These are phyloP conservation scores for Atherinomorus stipes DNA, from an alignment of 2,113 vertebrate genomes.

Conservation along the genomic window DNA sequence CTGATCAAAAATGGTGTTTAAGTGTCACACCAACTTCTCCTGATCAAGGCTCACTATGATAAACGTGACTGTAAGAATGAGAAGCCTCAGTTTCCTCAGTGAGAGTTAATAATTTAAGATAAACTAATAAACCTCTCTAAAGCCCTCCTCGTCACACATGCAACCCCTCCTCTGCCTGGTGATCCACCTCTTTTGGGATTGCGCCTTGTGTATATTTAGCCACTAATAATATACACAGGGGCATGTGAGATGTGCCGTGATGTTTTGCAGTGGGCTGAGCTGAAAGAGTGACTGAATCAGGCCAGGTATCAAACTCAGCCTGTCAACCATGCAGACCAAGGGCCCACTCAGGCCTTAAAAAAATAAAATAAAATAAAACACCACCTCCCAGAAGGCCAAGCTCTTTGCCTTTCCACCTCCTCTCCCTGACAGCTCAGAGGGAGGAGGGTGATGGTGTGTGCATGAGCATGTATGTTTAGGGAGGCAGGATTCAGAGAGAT, in stretches of 20 bases:
- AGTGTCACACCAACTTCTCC: neutral
- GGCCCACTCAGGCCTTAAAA: constrained; percentile 65
- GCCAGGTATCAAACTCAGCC: constrained; percentile 78
- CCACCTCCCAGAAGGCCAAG: constrained; percentile 76
- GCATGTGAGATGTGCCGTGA: constrained; percentile 45
- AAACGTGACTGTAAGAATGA: neutral
- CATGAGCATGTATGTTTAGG: constrained; percentile 4
- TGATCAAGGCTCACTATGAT: neutral
- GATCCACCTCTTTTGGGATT: constrained; percentile 32
- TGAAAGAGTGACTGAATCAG: constrained; percentile 80
- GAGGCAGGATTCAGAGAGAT: neutral
- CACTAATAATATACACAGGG: constrained; percentile 60
- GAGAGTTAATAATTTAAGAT: neutral
- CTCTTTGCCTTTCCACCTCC: constrained; percentile 47
- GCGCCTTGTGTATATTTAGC: constrained; percentile 69
- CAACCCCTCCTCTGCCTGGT: neutral
- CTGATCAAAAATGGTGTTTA: neutral
- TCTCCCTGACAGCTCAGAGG: constrained; percentile 67
- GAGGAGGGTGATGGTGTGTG: constrained; percentile 31
- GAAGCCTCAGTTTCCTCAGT: neutral
- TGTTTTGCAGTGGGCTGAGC: constrained; percentile 33
- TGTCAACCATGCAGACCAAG: constrained; percentile 70
- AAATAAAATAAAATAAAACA: constrained; percentile 58
- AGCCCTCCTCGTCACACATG: neutral
- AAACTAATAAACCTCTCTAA: neutral